Conservation (phyloP, 1,140 invertebrate species). For the Oedothorax gibbosus region DNA sequence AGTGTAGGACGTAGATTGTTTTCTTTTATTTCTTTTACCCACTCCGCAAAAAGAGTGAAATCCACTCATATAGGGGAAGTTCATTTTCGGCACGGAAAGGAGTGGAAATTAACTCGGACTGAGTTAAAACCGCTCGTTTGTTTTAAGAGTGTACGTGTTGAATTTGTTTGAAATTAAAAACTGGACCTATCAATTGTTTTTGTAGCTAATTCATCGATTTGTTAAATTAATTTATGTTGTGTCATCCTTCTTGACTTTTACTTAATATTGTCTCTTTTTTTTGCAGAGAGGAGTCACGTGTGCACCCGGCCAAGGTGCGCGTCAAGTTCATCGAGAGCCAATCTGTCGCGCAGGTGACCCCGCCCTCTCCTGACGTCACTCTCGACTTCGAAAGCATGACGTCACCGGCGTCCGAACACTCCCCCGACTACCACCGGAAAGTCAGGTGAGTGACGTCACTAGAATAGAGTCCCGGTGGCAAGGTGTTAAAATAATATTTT, state of each 20-base stretch:
- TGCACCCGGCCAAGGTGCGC: slow-evolving; percentile 72
- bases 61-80: too few species aligned
- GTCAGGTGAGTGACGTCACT: slow-evolving; percentile 38
- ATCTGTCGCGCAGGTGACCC: slow-evolving; percentile 66
- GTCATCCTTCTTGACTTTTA: neutral
- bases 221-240: too few species aligned
- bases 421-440: slow-evolving; percentile 65
- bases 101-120: too few species aligned
- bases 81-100: too few species aligned
- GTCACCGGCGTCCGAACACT: slow-evolving; percentile 62
- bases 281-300: slow-evolving; percentile 51
- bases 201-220: too few species aligned
- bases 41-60: too few species aligned
- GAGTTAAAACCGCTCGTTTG: too few species aligned
- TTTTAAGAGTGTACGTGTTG: too few species aligned
- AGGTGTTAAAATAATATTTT: neutral
- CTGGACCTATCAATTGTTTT: too few species aligned
- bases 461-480: neutral
- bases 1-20: too few species aligned
- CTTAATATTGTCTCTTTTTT: neutral
- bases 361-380: slow-evolving; percentile 64
- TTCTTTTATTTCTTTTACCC: too few species aligned
- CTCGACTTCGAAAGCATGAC: slow-evolving; percentile 68
- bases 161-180: too few species aligned
- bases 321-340: slow-evolving; percentile 84